Evolutionary conservation across 2,888 invertebrate species (phyloP), one percentile per base, ranked within the genome.

Genomic region (Ennomos quercinarius): DNA sequence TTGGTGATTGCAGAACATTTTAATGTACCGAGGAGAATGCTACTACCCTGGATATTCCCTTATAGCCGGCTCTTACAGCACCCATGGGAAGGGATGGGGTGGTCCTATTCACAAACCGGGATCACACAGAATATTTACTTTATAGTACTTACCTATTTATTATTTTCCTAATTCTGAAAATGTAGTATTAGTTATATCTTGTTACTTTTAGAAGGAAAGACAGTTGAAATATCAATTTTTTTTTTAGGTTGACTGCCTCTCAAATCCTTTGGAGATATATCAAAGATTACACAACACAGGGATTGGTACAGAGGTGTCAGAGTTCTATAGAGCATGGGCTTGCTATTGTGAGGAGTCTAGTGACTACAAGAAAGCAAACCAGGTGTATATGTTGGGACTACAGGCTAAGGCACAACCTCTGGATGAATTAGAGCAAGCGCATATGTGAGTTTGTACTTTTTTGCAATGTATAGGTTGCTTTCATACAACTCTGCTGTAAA

Each of bases 281-380:
- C 95, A 96, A 80, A 95, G 96, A 85, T 93, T 98, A 78, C 95
- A 95, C 76, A 95, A 95, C 67, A 95, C 95, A 80, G 96, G 96
- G 37, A 95, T 98, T 70, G 98, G 98, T 35, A 95, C 95, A 35
- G 95, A 96, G 87, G 95, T 97, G 66, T 95, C 98, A 0, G 95
- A 96, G 71, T 95, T 98, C 79, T 99, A 98, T 81, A 94, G 96
- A 70, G 96, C 96, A 10, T 98, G 98, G 98, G 97, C 98, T 0
- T 96, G 96, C 78, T 96, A 97, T 73, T 95, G 97, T 74, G 98
- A 98, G 83, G 94, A 95, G 67, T 93, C 94, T 46, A 96, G 96
- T 34, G 97, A 98, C 90, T 95, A 94, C 73, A 96, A 96, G 78
- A 95, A 95, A 76, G 98, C 98, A 0, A 96, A 98, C 83, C 94